These are phyloP conservation scores for Oasisia sp. DNA, from an alignment of 2,888 invertebrate genomes.

Conservation along the genomic window DNA sequence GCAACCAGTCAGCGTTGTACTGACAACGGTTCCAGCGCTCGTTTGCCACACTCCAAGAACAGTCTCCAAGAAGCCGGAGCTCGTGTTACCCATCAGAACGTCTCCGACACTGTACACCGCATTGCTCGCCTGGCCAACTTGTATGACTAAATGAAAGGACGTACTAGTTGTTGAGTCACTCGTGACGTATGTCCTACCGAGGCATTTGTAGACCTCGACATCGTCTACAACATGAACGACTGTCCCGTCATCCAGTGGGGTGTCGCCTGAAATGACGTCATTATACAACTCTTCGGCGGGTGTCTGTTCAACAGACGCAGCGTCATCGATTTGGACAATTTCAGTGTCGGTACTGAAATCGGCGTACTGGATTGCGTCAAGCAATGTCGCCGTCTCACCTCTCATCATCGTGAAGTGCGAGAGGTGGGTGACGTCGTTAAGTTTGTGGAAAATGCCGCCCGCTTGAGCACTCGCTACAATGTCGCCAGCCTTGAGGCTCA, in stretches of 20 bases:
- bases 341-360: no score
- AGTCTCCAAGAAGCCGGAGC: conserved; percentile 18
- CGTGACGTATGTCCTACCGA: background rate
- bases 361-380: no score
- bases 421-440: background rate
- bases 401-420: no score
- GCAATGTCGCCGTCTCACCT: no score
- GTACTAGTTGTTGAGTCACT: background rate
- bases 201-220: background rate
- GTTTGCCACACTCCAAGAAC: background rate
- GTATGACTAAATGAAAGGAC: background rate
- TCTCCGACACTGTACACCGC: background rate
- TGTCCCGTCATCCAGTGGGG: no score
- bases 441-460: conserved; percentile 8
- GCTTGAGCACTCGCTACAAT: background rate
- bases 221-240: no score
- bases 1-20: conserved; percentile 17
- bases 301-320: no score
- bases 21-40: background rate
- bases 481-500: no score
- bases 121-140: no score
- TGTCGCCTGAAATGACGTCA: no score
- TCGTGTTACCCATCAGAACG: background rate
- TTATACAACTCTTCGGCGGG: no score
- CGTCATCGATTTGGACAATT: no score